Evolutionary conservation across 1,140 invertebrate genomes (phyloP).

Genomic region (Hypothenemus hampei): DNA sequence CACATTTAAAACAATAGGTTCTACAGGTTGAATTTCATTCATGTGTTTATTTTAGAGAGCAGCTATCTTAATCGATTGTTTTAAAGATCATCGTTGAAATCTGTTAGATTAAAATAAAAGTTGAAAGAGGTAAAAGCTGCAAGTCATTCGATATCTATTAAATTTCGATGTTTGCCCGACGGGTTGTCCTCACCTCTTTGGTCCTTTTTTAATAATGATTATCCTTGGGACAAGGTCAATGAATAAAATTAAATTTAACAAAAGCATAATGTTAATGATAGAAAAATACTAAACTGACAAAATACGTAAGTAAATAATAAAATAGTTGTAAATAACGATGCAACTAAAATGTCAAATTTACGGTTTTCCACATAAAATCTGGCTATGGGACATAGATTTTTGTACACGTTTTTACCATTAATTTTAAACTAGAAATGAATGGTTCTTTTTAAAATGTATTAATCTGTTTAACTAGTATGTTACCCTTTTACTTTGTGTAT

Average conservation of each 20-base stretch:
- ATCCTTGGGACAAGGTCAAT: background rate
- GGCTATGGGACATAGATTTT: no score
- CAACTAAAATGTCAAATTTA: background rate
- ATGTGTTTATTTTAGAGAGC: no score
- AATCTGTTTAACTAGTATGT: no score
- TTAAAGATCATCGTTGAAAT: no score
- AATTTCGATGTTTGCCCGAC: background rate
- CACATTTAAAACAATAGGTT: no score
- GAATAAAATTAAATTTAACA: background rate
- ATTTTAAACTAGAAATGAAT: no score
- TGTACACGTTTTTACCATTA: no score
- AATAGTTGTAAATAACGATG: background rate
- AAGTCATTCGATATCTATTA: conserved; percentile 1
- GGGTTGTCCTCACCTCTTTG: background rate
- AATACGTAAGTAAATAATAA: background rate
- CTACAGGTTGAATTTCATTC: no score
- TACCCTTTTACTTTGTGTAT: no score
- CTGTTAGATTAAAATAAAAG: background rate
- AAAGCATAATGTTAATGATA: background rate
- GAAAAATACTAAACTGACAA: background rate
- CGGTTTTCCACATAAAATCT: no score
- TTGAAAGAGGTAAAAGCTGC: conserved; percentile 1
- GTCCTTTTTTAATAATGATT: background rate
- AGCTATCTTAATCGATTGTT: no score
- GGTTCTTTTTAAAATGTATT: no score